Evolutionary conservation across 2,888 invertebrate genomes (phyloP), one percentile per base, ranked within the genome.

Genomic region (Patella pellucida): DNA sequence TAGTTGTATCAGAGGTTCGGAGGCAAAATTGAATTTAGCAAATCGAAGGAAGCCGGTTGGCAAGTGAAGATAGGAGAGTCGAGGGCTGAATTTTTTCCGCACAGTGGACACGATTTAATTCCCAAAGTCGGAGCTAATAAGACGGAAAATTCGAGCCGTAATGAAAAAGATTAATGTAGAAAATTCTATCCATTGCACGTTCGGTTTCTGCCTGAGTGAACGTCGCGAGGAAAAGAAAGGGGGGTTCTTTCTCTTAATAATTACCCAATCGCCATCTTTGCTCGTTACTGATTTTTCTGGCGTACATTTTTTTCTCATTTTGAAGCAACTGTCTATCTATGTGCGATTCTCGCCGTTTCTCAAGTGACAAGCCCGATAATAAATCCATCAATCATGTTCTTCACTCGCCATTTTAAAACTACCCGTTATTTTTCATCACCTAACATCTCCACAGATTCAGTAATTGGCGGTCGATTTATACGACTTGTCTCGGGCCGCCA

Each of bases 151-250:
- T 77, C 72, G 52, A 67, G 71, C 77, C 79, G 79, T 81, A 81
- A 81, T 81, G 81, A 81, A 81, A 80, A 78, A 78, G 81, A 81
- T 81, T 81, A 79, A 81, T 81, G 80, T 80, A 76, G 76, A 75
- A 74, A 76, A 73, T 77, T 71, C 74, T 71, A 52, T 56, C 68
- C 68, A 50, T 69, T 74, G 80, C 81, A 81, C 81, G 81, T 81
- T 79, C 74, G 69, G 15, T 41, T 71, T 79, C 68, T 78, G 79
- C 76, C 74, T 72, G 67, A 68, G 41, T 77, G 79, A 72, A 72
- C 74, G 67, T 71, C 68, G 71, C 71, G 69, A 75, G 76, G 76
- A 76, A 74, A 73, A 71, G 69, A 73, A 69, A 69, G 62, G 54
- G 69, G 41, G 72, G 27, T 27, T 72, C 72, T 72, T 69, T n/a